phyloP scores from a whole-genome alignment of 1,140 invertebrate genomes.

The Trissolcus basalis region DNA sequence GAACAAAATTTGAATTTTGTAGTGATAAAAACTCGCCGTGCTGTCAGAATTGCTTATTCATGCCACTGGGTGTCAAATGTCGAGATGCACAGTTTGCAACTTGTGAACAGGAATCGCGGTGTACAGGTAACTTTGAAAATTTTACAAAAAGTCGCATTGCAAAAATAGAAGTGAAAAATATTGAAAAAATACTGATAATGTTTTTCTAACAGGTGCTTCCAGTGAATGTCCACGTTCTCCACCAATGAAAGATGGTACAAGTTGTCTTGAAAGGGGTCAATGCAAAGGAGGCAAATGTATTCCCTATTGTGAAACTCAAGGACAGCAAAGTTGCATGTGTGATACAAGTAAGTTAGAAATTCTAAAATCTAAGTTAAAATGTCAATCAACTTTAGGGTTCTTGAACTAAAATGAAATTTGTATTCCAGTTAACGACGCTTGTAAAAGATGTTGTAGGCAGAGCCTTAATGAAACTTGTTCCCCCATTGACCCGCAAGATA shows the following conservation, averaged over 20 bases:
- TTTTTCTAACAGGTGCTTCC: constrained; percentile 76
- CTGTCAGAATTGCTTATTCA: constrained; percentile 91
- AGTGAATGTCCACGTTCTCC: constrained; percentile 87
- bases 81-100: constrained; percentile 91
- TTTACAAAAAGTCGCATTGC: too few relatives aligned
- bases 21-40: constrained; percentile 97
- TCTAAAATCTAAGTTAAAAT: too few relatives aligned
- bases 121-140: constrained; percentile 73
- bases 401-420: background rate
- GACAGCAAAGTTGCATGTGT: constrained; percentile 95
- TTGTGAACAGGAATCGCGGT: constrained; percentile 91
- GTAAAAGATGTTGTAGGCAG: constrained; percentile 92
- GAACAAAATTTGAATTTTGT: too few relatives aligned
- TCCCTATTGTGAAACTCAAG: constrained; percentile 94
- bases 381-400: too few relatives aligned
- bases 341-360: constrained; percentile 84
- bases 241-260: constrained; percentile 90
- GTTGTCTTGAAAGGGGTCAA: constrained; percentile 91
- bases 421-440: constrained; percentile 86
- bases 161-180: too few relatives aligned
- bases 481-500: constrained; percentile 90
- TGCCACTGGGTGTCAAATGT: constrained; percentile 87
- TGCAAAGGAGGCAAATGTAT: constrained; percentile 91
- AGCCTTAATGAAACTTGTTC: constrained; percentile 94
- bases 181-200: background rate